phyloP scores from a whole-genome alignment of 2,797 vertebrate genomes.

The Catostomus latipinnis region DNA sequence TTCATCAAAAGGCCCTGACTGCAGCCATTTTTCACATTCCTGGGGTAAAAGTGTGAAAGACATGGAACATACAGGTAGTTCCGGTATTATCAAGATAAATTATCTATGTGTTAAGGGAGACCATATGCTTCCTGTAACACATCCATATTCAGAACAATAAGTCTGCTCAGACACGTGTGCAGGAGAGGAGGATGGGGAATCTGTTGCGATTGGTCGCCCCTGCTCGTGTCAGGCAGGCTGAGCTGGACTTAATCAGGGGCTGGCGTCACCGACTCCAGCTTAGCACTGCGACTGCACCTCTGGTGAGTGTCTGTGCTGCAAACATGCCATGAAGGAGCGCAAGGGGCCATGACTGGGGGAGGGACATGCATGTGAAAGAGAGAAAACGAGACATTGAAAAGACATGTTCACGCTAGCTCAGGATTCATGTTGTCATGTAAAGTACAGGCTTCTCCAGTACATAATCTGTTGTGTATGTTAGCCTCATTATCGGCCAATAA shows the following conservation, averaged over 20 bases:
- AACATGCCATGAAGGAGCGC: conserved; percentile 26
- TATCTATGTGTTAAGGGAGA: conserved; percentile 32
- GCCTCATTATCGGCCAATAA: conserved; percentile 13
- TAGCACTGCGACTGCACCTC: conserved; percentile 25
- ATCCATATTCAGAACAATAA: conserved; percentile 60
- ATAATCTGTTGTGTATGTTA: conserved; percentile 10
- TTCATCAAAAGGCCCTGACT: conserved; percentile 60
- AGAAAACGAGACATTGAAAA: conserved; percentile 15
- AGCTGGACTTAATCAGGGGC: conserved; percentile 58
- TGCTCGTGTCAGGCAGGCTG: conserved; percentile 62
- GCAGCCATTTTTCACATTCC: conserved; percentile 9
- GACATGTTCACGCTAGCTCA: background rate
- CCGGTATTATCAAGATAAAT: conserved; percentile 34
- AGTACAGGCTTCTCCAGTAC: background rate
- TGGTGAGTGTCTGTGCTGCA: conserved; percentile 7
- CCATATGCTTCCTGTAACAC: conserved; percentile 60
- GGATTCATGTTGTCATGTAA: conserved; percentile 4
- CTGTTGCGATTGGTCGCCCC: conserved; percentile 44
- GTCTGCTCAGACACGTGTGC: conserved; percentile 51
- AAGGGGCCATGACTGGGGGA: conserved; percentile 31
- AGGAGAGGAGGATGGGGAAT: conserved; percentile 57
- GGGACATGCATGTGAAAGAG: background rate
- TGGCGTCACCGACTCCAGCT: conserved; percentile 42
- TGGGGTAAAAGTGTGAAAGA: conserved; percentile 6
- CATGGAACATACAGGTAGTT: conserved; percentile 4